Conservation (phyloP, 2,797 vertebrate genomes). For the Channallabes apus region DNA sequence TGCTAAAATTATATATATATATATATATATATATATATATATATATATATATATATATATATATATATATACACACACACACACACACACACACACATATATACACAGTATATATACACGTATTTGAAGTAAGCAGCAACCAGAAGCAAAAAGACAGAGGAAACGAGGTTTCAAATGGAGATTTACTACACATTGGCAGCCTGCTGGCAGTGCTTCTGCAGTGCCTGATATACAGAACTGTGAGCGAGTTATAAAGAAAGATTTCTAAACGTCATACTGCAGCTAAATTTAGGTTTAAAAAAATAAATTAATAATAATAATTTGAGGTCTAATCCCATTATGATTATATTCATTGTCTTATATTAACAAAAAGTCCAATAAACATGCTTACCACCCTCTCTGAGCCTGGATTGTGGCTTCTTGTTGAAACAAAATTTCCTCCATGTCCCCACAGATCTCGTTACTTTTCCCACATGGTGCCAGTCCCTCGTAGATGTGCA, state of each 20-base stretch:
- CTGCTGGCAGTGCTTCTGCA: neutral
- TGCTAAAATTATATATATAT: neutral
- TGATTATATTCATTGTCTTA: constrained; percentile 13
- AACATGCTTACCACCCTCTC: constrained; percentile 82
- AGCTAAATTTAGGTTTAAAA: neutral
- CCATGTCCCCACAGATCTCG: constrained; percentile 74
- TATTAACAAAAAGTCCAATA: constrained; percentile 8
- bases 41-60: too few species aligned
- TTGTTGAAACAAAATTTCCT: constrained; percentile 72
- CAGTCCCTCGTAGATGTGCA: constrained; percentile 76
- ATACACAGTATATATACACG: neutral
- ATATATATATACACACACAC: neutral
- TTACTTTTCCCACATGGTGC: constrained; percentile 69
- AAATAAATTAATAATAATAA: neutral
- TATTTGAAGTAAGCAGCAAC: constrained; percentile 9
- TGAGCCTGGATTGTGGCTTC: constrained; percentile 76
- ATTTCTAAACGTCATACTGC: neutral
- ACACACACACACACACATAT: too few species aligned
- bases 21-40: too few species aligned
- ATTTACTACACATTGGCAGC: constrained; percentile 5
- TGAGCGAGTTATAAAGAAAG: neutral
- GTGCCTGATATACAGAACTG: neutral
- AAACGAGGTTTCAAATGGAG: constrained; percentile 25
- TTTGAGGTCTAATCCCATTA: neutral
- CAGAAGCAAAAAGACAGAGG: neutral